Evolutionary conservation across 1,140 invertebrate species (phyloP), one percentile per base, ranked within the genome.

Genomic region (Magallana angulata): DNA sequence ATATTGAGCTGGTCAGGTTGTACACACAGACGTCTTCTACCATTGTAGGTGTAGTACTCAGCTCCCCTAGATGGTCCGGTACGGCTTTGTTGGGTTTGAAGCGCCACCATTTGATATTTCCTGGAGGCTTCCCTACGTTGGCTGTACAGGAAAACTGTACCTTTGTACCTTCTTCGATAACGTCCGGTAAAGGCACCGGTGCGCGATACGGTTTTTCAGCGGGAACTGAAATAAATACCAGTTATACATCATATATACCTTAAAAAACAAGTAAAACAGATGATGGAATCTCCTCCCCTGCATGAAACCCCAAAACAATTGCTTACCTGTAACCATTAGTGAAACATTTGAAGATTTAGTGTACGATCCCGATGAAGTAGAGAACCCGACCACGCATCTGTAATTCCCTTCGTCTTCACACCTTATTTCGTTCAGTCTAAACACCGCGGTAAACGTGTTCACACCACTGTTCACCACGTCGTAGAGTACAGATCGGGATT

Each of bases 91-190:
- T 56, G 2, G 18, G 18, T 5, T 36, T 24, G 36, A 57, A 87
- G 24, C 59, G 80, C 76, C 76, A 82, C 85, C 85, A 87, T 48
- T 58, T n/a, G 24, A 87, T 82, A 11, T 60, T 60, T n/a, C 85
- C 85, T 16, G 80, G 57, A 7, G 85, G 85, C n/a, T 62, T 81
- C 30, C 85, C 85, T n/a, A 87, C 85, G 30, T 87, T 87, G 59
- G 76, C 59, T 12, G 85, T 87, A 62, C 85, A 87, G 1, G 76
- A 82, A 57, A 87, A 87, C 76, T 60, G 24, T 30, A 87, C 80
- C 9, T n/a, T 82, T 16, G 18, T 30, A 14, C 85, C 85, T 24
- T 87, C 85, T 24, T 36, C 80, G 8, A 82, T 64, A 16, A 16
- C 62, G 11, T 57, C 57, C 2, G 85, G 57, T 14, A 16, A 18